Evolutionary conservation across 2,888 invertebrate species (phyloP), one percentile per base, ranked within the genome.

Genomic region (Xylota sylvarum): DNA sequence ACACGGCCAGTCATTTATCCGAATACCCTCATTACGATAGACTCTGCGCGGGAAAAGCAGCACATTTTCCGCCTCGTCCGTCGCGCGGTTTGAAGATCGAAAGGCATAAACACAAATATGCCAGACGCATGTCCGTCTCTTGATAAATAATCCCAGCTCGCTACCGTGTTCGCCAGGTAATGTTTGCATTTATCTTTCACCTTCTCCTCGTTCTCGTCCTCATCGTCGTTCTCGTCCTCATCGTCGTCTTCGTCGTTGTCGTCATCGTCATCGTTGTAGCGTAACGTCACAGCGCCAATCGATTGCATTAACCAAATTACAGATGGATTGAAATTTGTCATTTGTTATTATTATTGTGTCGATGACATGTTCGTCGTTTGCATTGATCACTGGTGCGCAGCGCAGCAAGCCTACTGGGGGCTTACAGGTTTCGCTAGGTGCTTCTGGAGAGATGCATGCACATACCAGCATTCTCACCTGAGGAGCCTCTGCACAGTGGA

Each of bases 251-350:
- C 9, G 35, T 9, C 7, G 0, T 6, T 5, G 30, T 30, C 52
- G 67, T 76, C 69, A 27, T 17, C 7, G 14, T 56, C 58, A 32
- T 64, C 4, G 79, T 5, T 0, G 37, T 35, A 78, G 65, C 67
- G 76, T 58, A 67, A 50, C 73, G 81, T 58, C 79, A 60, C 64
- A 73, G 83, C 87, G 65, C 74, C 77, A 87, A 84, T 84, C 83
- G 81, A 83, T 87, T 80, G 85, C 85, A 88, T 88, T 88, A 87
- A 82, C 88, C 86, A 88, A 88, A 88, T 88, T 88, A 85, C 85
- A 81, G 86, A 86, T 88, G 88, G 77, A 88, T 88, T 87, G 85
- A 88, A 88, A 88, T 88, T 88, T 88, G 88, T 88, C 88, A 88
- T 80, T 73, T 86, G 85, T 85, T 88, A 88, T 81, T 87, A 87